Conservation (phyloP, 1,140 invertebrate genomes). For the Bacillus rossius region DNA sequence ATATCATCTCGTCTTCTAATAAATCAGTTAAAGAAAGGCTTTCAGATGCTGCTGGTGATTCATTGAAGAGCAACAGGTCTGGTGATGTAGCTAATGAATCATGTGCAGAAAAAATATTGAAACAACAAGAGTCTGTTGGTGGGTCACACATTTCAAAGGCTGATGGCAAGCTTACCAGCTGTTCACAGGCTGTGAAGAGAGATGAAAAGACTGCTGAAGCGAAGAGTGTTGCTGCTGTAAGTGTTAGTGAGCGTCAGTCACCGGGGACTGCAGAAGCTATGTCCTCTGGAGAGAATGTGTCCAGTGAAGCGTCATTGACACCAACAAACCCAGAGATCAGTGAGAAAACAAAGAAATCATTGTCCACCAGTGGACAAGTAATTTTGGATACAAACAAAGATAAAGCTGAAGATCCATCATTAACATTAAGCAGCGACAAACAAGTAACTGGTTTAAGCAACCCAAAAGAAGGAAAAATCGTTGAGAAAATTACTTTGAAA, state of each 20-base stretch:
- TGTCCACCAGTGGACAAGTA: background rate
- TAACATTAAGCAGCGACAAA: background rate
- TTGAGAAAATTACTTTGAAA: constrained; percentile 6
- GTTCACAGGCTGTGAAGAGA: no score
- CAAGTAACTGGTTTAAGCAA: background rate
- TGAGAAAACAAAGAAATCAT: background rate
- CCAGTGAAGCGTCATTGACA: background rate
- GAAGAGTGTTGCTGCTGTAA: no score
- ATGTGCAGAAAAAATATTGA: no score
- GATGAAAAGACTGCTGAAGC: no score
- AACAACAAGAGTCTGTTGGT: no score
- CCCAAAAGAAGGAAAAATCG: background rate
- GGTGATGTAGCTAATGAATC: no score
- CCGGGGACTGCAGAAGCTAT: background rate
- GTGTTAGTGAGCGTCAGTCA: background rate
- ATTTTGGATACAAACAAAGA: background rate
- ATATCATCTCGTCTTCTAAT: no score
- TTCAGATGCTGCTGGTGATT: no score
- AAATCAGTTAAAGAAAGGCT: no score
- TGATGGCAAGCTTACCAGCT: no score
- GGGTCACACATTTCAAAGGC: no score
- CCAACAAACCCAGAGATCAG: background rate
- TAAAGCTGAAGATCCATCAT: background rate
- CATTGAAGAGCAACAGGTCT: no score
- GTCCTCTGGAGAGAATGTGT: background rate